Evolutionary conservation across 1,140 invertebrate genomes (phyloP).

Genomic region (Gryon sp.): DNA sequence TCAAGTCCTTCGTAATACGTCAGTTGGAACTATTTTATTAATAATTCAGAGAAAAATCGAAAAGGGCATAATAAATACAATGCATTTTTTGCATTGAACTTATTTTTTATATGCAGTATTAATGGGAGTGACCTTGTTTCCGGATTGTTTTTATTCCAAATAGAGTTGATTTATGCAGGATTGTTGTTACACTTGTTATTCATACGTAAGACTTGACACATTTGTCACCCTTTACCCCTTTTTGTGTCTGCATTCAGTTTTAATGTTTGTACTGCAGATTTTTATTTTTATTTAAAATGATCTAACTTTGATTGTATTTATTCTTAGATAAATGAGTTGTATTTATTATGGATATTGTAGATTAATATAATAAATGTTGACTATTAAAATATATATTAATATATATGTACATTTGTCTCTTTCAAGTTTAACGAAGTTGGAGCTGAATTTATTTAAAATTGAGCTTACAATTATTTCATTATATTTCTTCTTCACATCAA

Average conservation of each 20-base stretch:
- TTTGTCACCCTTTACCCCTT: neutral
- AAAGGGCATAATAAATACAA: slow-evolving; percentile 20
- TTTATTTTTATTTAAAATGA: neutral
- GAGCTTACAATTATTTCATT: no score
- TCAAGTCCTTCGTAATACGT: no score
- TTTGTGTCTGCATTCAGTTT: neutral
- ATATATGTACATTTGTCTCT: no score
- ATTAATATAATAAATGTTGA: slow-evolving; percentile 46
- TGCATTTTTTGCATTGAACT: slow-evolving; percentile 11
- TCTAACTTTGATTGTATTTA: no score
- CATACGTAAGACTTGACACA: neutral
- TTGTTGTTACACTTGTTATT: slow-evolving; percentile 10
- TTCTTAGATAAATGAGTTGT: slow-evolving; percentile 6
- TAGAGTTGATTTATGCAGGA: neutral
- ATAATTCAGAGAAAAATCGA: neutral
- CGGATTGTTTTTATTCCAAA: no score
- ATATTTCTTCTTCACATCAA: no score
- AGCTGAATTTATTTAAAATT: no score
- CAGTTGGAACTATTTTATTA: neutral
- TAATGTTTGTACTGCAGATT: neutral
- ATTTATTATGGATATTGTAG: slow-evolving; percentile 30
- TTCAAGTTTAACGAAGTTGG: no score
- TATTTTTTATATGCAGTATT: no score
- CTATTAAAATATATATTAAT: slow-evolving; percentile 46
- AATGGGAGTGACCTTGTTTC: no score